phyloP scores from a whole-genome alignment of 2,888 invertebrate genomes.

The Aplocera efformata region DNA sequence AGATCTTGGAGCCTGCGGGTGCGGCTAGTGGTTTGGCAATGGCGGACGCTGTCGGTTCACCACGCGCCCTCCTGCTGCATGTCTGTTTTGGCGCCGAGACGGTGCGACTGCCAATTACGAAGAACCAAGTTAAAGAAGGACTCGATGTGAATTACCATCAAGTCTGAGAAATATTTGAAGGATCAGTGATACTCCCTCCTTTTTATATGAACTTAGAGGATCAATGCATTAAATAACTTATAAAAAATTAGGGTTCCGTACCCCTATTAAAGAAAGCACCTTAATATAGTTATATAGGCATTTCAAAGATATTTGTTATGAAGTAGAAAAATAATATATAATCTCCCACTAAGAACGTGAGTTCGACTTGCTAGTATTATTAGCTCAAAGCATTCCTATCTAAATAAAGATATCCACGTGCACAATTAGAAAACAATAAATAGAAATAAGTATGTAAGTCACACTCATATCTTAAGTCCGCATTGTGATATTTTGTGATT shows the following conservation, averaged over 20 bases:
- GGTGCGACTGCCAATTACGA: slow-evolving; percentile 58
- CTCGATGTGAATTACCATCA: neutral
- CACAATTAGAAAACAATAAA: slow-evolving; percentile 9
- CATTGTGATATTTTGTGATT: slow-evolving; percentile 16
- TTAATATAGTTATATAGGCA: too few relatives aligned
- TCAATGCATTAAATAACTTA: too few relatives aligned
- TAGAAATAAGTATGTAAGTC: slow-evolving; percentile 1
- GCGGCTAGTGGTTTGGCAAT: slow-evolving; percentile 50
- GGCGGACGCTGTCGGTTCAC: slow-evolving; percentile 42
- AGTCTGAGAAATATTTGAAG: too few relatives aligned
- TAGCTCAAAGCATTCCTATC: slow-evolving; percentile 15
- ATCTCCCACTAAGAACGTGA: slow-evolving; percentile 1
- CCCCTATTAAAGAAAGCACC: too few relatives aligned
- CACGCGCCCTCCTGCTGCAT: slow-evolving; percentile 64
- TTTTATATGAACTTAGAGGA: too few relatives aligned
- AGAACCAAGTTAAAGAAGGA: slow-evolving; percentile 11
- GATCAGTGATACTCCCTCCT: too few relatives aligned
- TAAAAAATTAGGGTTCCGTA: too few relatives aligned
- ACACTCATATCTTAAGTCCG: slow-evolving; percentile 10
- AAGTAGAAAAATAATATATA: neutral
- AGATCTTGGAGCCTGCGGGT: slow-evolving; percentile 42
- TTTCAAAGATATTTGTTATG: too few relatives aligned
- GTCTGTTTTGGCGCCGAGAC: slow-evolving; percentile 44
- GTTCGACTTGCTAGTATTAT: slow-evolving; percentile 3
- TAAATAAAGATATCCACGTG: slow-evolving; percentile 1